A percentile compares a stretch with the other conserved stretches of the same genome.
These are phyloP conservation scores for Cremastinae sp. DNA, from an alignment of 2,888 invertebrate species.

Conservation along the genomic window DNA sequence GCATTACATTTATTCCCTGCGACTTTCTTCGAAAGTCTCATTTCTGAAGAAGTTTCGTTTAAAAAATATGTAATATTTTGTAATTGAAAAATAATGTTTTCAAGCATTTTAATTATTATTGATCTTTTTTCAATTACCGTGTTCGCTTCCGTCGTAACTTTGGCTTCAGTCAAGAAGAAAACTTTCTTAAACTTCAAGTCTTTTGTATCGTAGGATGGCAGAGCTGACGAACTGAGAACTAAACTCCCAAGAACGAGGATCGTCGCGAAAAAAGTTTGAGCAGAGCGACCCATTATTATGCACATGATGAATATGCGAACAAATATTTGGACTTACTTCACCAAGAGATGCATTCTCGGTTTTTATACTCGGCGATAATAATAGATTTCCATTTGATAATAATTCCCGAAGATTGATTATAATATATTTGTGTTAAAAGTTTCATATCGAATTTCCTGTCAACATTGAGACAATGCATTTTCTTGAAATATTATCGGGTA, in stretches of 20 bases:
- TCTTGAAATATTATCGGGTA: no score
- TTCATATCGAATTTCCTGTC: no score
- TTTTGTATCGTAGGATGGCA: constrained; percentile 63
- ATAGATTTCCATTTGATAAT: not conserved
- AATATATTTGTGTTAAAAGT: no score
- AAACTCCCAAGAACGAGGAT: constrained; percentile 42
- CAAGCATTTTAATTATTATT: no score
- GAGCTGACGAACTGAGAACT: constrained; percentile 29
- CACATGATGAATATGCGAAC: constrained; percentile 22
- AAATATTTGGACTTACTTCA: constrained; percentile 29
- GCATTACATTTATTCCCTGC: no score
- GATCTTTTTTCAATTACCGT: constrained; percentile 55
- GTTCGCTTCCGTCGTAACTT: constrained; percentile 64
- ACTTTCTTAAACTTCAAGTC: constrained; percentile 62
- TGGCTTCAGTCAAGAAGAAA: constrained; percentile 65
- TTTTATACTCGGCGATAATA: constrained; percentile 32
- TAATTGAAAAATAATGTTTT: no score
- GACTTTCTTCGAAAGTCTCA: no score
- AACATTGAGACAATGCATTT: no score
- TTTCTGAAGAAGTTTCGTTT: no score
- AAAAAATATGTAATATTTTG: no score
- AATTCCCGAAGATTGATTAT: no score
- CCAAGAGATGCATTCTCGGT: constrained; percentile 25
- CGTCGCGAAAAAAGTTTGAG: constrained; percentile 10
- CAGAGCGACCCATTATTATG: constrained; percentile 19